Percentiles rank a stretch among this genome's conserved stretches.
These are phyloP conservation scores for Phragmatobia fuliginosa DNA, from an alignment of 2,888 invertebrate species.

Conservation along the genomic window DNA sequence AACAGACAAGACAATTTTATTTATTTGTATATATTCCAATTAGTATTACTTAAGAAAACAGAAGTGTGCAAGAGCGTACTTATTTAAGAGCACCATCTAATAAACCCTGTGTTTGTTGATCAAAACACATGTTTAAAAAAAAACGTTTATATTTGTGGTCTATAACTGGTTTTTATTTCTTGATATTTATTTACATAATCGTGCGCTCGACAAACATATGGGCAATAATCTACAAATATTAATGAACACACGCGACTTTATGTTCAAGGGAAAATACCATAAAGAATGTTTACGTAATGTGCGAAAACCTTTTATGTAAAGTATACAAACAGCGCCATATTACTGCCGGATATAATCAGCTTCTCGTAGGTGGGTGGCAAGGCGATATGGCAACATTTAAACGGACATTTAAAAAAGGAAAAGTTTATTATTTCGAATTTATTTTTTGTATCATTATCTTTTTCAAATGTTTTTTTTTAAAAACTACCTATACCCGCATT, in stretches of 20 bases:
- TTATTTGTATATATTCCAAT: too few relatives aligned
- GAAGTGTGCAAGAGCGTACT: too few relatives aligned
- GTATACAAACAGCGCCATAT: conserved; percentile 12
- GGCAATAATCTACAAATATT: neutral
- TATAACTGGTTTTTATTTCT: neutral
- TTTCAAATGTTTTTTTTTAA: too few relatives aligned
- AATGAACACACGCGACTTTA: neutral
- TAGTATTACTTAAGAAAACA: too few relatives aligned
- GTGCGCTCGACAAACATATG: neutral
- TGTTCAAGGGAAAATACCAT: neutral
- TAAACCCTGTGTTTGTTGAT: neutral
- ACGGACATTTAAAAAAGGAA: neutral
- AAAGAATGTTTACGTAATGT: conserved; percentile 2
- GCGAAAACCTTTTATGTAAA: conserved; percentile 11
- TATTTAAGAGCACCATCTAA: neutral
- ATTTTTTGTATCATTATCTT: neutral
- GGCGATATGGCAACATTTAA: neutral
- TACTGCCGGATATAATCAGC: neutral
- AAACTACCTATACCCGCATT: too few relatives aligned
- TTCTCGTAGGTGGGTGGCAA: neutral
- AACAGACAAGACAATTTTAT: too few relatives aligned
- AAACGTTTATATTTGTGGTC: neutral
- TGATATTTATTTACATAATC: neutral
- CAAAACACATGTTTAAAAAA: neutral
- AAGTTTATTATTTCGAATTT: neutral